Evolutionary conservation across 2,113 vertebrate genomes (phyloP).

Genomic region (Furnarius figulus): DNA sequence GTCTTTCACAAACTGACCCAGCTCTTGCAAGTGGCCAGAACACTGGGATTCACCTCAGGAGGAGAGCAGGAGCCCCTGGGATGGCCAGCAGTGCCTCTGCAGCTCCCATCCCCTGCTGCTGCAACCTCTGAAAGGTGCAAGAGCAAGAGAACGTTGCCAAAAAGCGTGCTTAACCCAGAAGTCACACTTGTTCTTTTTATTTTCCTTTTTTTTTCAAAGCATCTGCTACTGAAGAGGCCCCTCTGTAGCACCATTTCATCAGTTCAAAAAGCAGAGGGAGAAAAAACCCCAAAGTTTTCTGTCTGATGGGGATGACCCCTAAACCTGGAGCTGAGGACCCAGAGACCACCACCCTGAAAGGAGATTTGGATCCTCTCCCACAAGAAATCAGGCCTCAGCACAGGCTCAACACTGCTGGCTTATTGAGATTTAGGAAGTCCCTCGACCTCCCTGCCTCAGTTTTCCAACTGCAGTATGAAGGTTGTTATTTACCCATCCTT

Average conservation of each 20-base stretch:
- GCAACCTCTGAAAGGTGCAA: neutral
- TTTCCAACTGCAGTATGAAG: neutral
- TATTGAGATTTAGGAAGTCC: neutral
- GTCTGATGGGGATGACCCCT: neutral
- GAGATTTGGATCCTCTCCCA: neutral
- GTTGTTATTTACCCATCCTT: neutral
- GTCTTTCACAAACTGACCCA: neutral
- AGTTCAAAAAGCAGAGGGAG: neutral
- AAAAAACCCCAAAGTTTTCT: neutral
- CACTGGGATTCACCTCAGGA: neutral
- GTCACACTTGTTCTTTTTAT: neutral
- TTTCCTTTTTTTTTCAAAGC: neutral
- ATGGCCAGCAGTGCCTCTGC: accelerated
- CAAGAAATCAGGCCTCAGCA: neutral
- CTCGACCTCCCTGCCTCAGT: neutral
- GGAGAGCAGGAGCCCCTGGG: neutral
- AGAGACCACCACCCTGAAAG: neutral
- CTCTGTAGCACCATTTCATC: neutral
- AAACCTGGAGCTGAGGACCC: neutral
- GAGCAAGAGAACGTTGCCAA: neutral
- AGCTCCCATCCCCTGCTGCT: neutral
- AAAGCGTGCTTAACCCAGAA: neutral
- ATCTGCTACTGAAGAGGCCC: neutral
- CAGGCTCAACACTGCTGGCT: neutral
- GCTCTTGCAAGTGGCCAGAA: neutral